Evolutionary conservation across 2,888 invertebrate genomes (phyloP).

Genomic region (Hyposoter didymator): DNA sequence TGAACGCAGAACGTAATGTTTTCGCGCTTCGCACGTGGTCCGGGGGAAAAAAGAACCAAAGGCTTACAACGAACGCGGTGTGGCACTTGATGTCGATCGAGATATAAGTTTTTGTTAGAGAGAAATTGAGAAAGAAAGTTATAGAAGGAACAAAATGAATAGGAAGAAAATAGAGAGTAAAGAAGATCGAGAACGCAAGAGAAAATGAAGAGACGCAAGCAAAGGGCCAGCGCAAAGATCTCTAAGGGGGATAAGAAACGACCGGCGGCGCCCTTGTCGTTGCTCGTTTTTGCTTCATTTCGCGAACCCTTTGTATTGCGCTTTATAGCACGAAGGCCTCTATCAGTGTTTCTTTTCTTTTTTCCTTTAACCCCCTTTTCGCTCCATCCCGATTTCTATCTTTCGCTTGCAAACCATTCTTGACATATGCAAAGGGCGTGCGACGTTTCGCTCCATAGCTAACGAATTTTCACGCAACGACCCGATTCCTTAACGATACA

Average conservation of each 20-base stretch:
- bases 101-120: slow-evolving; percentile 64
- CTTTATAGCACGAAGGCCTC: slow-evolving; percentile 24
- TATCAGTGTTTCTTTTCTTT: slow-evolving; percentile 1
- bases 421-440: slow-evolving; percentile 71
- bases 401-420: slow-evolving; percentile 37
- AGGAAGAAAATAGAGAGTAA: neutral
- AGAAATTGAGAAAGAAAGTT: slow-evolving; percentile 23
- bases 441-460: slow-evolving; percentile 60
- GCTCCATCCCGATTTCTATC: slow-evolving; percentile 1
- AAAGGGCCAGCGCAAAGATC: slow-evolving; percentile 72
- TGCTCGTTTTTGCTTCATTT: slow-evolving; percentile 59
- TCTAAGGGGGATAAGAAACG: slow-evolving; percentile 73
- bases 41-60: neutral
- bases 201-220: slow-evolving; percentile 60
- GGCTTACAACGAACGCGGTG: slow-evolving; percentile 16
- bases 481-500: slow-evolving; percentile 63
- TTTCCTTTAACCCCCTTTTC: slow-evolving; percentile 25
- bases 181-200: slow-evolving; percentile 47
- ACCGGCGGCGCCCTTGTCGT: slow-evolving; percentile 62
- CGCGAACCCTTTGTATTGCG: slow-evolving; percentile 36
- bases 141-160: slow-evolving; percentile 12
- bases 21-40: slow-evolving; percentile 32
- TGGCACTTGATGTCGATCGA: slow-evolving; percentile 54
- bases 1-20: neutral
- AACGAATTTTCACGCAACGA: slow-evolving; percentile 67